These are phyloP conservation scores for Latheticus oryzae DNA, from an alignment of 2,888 invertebrate species.

Conservation along the genomic window DNA sequence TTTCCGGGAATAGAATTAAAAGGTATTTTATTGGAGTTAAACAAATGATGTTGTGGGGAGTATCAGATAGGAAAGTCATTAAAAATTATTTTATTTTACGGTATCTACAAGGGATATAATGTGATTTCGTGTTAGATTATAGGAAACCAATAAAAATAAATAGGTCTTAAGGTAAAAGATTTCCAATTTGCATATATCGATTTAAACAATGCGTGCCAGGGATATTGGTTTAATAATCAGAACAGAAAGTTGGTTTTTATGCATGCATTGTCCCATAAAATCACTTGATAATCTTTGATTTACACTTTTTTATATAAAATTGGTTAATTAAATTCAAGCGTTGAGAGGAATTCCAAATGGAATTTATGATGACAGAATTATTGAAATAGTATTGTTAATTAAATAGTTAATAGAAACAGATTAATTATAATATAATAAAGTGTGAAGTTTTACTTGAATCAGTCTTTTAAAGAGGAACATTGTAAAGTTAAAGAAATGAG, in stretches of 20 bases:
- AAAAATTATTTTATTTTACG: slow-evolving; percentile 37
- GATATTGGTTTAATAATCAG: slow-evolving; percentile 50
- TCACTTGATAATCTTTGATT: too few species aligned
- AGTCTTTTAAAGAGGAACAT: too few species aligned
- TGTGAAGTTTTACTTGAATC: too few species aligned
- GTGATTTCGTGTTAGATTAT: slow-evolving; percentile 42
- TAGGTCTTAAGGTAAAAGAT: slow-evolving; percentile 49
- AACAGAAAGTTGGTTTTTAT: slow-evolving; percentile 45
- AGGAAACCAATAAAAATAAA: slow-evolving; percentile 49
- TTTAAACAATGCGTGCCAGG: slow-evolving; percentile 48
- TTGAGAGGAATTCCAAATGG: slow-evolving; percentile 9
- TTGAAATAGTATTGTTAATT: slow-evolving; percentile 32
- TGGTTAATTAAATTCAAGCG: too few species aligned
- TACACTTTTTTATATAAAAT: too few species aligned
- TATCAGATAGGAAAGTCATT: slow-evolving; percentile 32
- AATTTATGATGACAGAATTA: slow-evolving; percentile 17
- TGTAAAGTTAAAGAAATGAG: too few species aligned
- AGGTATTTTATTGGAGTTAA: slow-evolving; percentile 32
- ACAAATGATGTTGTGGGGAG: slow-evolving; percentile 22
- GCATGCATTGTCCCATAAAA: too few species aligned
- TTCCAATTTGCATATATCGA: slow-evolving; percentile 52
- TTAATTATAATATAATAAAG: too few species aligned
- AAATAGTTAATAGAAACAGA: slow-evolving; percentile 26
- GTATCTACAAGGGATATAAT: slow-evolving; percentile 31
- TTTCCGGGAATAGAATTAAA: slow-evolving; percentile 30